These are phyloP conservation scores for Lypha dubia DNA, from an alignment of 2,888 invertebrate species.

Conservation along the genomic window DNA sequence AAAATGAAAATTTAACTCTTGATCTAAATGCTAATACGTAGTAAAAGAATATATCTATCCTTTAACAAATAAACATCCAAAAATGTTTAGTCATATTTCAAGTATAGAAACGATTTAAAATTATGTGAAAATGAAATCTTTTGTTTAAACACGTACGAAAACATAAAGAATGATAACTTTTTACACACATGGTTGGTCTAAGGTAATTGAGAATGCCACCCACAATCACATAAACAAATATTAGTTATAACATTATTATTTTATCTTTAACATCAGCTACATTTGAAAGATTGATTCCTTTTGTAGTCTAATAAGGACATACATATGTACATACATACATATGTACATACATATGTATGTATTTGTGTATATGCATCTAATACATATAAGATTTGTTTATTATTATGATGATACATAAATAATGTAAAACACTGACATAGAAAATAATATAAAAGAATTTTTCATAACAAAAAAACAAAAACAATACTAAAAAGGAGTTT, in stretches of 20 bases:
- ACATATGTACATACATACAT: too few relatives aligned
- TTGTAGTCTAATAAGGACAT: background rate
- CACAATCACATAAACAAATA: background rate
- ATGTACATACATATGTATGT: too few relatives aligned
- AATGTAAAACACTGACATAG: constrained; percentile 20
- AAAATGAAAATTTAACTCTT: background rate
- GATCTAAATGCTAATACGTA: background rate
- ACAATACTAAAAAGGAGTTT: background rate
- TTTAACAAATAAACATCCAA: too few relatives aligned
- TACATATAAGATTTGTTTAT: too few relatives aligned
- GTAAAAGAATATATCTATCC: too few relatives aligned
- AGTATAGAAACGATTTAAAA: background rate
- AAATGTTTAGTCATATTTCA: background rate
- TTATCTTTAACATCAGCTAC: background rate
- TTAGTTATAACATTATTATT: background rate
- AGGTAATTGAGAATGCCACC: background rate
- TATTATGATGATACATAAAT: background rate
- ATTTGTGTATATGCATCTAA: too few relatives aligned
- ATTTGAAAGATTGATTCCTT: constrained; percentile 17
- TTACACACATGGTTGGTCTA: background rate
- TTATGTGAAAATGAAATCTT: background rate
- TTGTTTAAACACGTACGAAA: constrained; percentile 1
- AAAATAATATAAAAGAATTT: background rate
- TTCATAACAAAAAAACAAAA: background rate
- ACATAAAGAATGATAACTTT: background rate